Percentiles rank a stretch among this genome's conserved stretches.
Conservation (phyloP, 2,888 invertebrate species). For the Hoplodrina blanda region DNA sequence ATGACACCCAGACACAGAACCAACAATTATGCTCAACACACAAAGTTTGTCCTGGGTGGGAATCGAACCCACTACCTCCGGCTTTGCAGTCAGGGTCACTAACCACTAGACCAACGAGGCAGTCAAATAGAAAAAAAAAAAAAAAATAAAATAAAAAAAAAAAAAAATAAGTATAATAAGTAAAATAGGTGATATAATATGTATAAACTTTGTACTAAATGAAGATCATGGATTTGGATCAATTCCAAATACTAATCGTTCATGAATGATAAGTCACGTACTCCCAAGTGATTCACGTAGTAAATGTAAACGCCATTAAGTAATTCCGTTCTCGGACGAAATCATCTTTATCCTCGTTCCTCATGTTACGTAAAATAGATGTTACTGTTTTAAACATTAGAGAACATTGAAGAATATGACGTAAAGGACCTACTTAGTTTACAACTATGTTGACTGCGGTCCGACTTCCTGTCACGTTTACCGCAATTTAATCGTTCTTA, state of each 20-base stretch:
- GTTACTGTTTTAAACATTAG: background rate
- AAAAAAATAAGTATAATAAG: too few relatives aligned
- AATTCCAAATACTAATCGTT: conserved; percentile 8
- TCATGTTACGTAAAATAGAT: background rate
- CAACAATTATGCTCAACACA: too few relatives aligned
- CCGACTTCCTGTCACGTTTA: conserved; percentile 26
- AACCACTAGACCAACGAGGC: too few relatives aligned
- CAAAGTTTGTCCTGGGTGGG: too few relatives aligned
- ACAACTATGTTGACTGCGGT: conserved; percentile 9
- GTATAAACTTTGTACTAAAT: conserved; percentile 5
- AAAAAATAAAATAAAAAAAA: too few relatives aligned
- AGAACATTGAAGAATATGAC: conserved; percentile 4
- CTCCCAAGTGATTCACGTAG: background rate
- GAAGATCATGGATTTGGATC: conserved; percentile 6
- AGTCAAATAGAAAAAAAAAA: too few relatives aligned
- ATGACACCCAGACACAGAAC: too few relatives aligned
- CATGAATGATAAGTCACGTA: background rate
- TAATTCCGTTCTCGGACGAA: background rate
- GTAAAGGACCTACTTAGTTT: conserved; percentile 1
- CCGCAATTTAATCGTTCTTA: conserved; percentile 13
- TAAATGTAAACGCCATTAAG: background rate
- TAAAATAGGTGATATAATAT: too few relatives aligned
- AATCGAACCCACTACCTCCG: too few relatives aligned
- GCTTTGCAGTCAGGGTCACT: too few relatives aligned
- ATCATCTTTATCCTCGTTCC: background rate